phyloP scores from a whole-genome alignment of 2,888 invertebrate species.

The Carterocephalus palaemon region DNA sequence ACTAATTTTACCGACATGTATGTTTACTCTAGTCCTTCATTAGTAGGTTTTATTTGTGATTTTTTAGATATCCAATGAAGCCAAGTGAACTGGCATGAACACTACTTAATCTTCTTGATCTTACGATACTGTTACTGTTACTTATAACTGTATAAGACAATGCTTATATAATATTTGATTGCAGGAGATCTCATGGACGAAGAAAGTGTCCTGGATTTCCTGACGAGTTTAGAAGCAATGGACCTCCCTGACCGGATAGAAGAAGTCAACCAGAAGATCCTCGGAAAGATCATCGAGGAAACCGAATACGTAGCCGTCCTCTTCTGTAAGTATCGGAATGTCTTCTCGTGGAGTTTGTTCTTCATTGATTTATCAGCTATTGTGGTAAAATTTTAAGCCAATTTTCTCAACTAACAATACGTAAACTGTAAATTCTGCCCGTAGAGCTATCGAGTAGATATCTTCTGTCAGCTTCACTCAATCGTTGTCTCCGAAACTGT shows the following conservation, averaged over 20 bases:
- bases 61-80: no score
- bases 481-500: slow-evolving; percentile 48
- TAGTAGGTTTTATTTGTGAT: no score
- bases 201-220: slow-evolving; percentile 94
- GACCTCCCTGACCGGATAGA: slow-evolving; percentile 96
- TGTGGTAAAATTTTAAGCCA: slow-evolving; percentile 59
- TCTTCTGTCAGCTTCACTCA: slow-evolving; percentile 44
- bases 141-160: no score
- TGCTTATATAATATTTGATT: no score
- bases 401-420: slow-evolving; percentile 65
- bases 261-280: slow-evolving; percentile 94
- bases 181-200: slow-evolving; percentile 96
- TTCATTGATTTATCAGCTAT: slow-evolving; percentile 56
- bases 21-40: slow-evolving; percentile 5
- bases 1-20: slow-evolving; percentile 7
- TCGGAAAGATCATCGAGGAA: slow-evolving; percentile 93
- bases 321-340: slow-evolving; percentile 88
- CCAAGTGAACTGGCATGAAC: no score
- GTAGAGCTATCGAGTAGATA: slow-evolving; percentile 52
- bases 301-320: slow-evolving; percentile 95
- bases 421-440: slow-evolving; percentile 49
- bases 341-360: slow-evolving; percentile 43
- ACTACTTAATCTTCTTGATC: no score
- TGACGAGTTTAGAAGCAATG: slow-evolving; percentile 96
- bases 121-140: no score